A percentile compares a stretch with the other conserved stretches of the same genome.
These are phyloP conservation scores for Heteronetta atricapilla DNA, from an alignment of 2,113 vertebrate genomes.

Conservation along the genomic window DNA sequence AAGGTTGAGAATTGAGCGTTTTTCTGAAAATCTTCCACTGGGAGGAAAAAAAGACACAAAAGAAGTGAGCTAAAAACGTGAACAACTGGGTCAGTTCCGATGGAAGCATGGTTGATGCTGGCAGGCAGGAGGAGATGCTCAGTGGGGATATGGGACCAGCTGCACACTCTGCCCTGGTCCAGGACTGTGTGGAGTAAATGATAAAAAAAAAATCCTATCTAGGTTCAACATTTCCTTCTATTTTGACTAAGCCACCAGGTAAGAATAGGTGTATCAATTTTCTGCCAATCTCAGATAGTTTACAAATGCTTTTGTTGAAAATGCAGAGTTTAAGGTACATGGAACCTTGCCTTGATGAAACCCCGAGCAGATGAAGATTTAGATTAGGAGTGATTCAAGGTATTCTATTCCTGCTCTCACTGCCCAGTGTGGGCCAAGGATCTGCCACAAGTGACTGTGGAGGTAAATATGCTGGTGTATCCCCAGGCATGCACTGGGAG, in stretches of 20 bases:
- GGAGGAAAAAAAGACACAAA: background rate
- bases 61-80: background rate
- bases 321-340: background rate
- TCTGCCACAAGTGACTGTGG: accelerated
- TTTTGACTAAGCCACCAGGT: background rate
- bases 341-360: background rate
- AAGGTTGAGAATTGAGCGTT: background rate
- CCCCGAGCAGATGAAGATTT: accelerated
- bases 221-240: accelerated
- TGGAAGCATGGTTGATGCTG: background rate
- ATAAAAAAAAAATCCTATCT: background rate
- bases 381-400: background rate
- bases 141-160: background rate
- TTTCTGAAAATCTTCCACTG: background rate
- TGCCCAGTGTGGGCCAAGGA: background rate
- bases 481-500: background rate
- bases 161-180: background rate
- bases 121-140: background rate
- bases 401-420: background rate
- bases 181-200: accelerated
- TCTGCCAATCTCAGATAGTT: background rate
- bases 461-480: background rate
- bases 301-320: background rate
- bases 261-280: accelerated
- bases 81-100: background rate